Percentiles rank a stretch among this genome's conserved stretches.
Conservation (phyloP, 2,113 vertebrate genomes). For the Hippocampus zosterae region DNA sequence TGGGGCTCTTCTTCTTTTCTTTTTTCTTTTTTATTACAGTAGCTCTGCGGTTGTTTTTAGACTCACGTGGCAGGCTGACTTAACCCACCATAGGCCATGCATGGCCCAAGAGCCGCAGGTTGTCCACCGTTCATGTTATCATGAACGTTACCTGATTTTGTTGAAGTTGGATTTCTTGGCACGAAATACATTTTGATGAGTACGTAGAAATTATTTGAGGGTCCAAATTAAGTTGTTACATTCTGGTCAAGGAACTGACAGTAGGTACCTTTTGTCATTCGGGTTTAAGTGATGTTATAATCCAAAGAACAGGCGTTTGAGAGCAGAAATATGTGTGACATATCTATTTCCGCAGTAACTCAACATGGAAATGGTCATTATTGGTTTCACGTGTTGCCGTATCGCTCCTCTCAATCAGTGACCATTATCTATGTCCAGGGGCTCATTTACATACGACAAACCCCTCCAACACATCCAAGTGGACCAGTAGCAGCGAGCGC, state of each 20-base stretch:
- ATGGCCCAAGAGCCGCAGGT: not conserved
- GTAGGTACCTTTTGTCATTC: constrained; percentile 20
- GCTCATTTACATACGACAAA: constrained; percentile 71
- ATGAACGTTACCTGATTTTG: constrained; percentile 13
- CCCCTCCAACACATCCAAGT: constrained; percentile 61
- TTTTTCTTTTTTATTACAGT: not conserved
- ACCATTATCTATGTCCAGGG: constrained; percentile 71
- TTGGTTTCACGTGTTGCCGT: constrained; percentile 68
- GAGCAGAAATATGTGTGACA: constrained; percentile 26
- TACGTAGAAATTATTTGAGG: not conserved
- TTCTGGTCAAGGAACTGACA: constrained; percentile 20
- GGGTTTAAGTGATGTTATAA: constrained; percentile 27
- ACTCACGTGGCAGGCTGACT: not conserved
- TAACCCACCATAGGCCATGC: not conserved
- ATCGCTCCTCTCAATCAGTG: constrained; percentile 70
- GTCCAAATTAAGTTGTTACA: constrained; percentile 1
- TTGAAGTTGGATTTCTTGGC: constrained; percentile 26
- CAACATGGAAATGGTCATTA: constrained; percentile 63
- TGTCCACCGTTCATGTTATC: not conserved
- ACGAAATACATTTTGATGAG: not conserved
- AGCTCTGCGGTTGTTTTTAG: not conserved
- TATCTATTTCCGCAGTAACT: constrained; percentile 49
- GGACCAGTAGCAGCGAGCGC: constrained; percentile 44
- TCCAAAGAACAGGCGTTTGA: not conserved
- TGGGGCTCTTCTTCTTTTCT: too few species aligned